Evolutionary conservation across 2,888 invertebrate species (phyloP).

Genomic region (Acanthococcus lagerstroemiae): DNA sequence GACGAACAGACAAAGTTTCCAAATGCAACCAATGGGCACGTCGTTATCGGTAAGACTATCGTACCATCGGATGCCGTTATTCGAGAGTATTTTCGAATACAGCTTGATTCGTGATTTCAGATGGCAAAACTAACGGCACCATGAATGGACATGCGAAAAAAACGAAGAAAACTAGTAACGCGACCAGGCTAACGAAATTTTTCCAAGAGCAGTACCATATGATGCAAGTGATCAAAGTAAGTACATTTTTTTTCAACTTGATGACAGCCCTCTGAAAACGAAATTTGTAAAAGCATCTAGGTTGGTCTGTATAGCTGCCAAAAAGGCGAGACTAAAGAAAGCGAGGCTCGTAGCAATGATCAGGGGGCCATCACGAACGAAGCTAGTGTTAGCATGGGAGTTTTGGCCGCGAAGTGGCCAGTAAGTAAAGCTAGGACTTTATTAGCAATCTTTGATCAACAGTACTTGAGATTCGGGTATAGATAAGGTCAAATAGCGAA

Average conservation of each 20-base stretch:
- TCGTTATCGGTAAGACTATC: background rate
- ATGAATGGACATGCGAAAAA: conserved; percentile 7
- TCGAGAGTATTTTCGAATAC: background rate
- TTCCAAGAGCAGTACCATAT: conserved; percentile 12
- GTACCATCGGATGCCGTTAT: background rate
- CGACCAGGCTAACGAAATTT: background rate
- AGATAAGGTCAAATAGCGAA: too few relatives aligned
- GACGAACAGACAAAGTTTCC: background rate
- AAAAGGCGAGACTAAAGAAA: too few relatives aligned
- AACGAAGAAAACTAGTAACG: background rate
- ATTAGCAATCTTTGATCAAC: too few relatives aligned
- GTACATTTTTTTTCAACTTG: background rate
- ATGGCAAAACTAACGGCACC: conserved; percentile 1
- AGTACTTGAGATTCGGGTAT: too few relatives aligned
- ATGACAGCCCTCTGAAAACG: background rate
- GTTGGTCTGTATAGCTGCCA: too few relatives aligned
- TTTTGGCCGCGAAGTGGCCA: too few relatives aligned
- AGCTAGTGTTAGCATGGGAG: too few relatives aligned
- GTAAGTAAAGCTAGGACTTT: too few relatives aligned
- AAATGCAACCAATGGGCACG: conserved; percentile 4
- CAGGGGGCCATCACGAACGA: too few relatives aligned
- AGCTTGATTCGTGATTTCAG: background rate
- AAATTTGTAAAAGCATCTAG: too few relatives aligned
- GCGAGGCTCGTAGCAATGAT: too few relatives aligned
- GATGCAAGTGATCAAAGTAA: conserved; percentile 18